Conservation (phyloP, 2,797 vertebrate genomes). For the Epinephelus awoara region DNA sequence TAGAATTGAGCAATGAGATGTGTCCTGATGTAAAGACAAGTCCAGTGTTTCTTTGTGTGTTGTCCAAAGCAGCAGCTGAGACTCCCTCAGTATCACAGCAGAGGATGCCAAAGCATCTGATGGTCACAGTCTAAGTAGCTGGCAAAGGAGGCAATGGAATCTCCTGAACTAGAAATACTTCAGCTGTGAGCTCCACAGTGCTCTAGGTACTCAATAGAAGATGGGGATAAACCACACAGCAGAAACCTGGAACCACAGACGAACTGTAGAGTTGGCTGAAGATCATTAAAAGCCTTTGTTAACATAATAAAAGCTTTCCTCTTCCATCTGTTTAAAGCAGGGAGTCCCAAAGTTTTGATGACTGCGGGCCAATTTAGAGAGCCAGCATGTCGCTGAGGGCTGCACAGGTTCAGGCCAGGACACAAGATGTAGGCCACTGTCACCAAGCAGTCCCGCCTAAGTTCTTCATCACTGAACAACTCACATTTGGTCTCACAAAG, state of each 20-base stretch:
- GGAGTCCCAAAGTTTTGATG: no score
- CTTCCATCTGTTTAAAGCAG: no score
- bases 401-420: no score
- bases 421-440: no score
- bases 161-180: slow-evolving; percentile 21
- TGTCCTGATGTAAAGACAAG: slow-evolving; percentile 10
- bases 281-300: no score
- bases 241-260: slow-evolving; percentile 26
- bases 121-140: slow-evolving; percentile 26
- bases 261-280: no score
- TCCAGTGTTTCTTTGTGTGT: slow-evolving; percentile 27
- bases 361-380: no score
- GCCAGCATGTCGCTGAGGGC: no score
- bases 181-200: slow-evolving; percentile 29
- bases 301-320: no score
- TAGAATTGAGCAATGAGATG: not conserved
- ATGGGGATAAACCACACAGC: not conserved
- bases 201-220: not conserved
- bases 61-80: slow-evolving; percentile 5
- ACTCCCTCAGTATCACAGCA: slow-evolving; percentile 13
- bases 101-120: slow-evolving; percentile 21
- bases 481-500: no score
- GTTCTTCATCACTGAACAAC: no score
- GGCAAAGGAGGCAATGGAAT: slow-evolving; percentile 5
- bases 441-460: no score